Base-by-base conservation (phyloP, 2,888 invertebrate species). In the Caenorhabditis imperialis region DNA sequence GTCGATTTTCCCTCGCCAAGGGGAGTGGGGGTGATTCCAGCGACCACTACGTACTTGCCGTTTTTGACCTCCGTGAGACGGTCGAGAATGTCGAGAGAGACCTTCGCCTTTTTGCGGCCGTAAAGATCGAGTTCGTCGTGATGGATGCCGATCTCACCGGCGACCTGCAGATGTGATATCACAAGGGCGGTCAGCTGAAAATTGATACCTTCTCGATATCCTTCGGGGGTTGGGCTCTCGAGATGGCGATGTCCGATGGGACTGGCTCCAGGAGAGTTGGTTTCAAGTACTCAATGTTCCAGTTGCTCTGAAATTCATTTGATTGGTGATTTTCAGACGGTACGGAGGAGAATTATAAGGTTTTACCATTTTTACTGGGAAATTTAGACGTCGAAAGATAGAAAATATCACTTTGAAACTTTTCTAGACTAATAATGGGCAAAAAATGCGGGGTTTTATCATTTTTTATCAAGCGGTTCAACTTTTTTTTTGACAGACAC, bases 1-100 rank as follows among this genome's bases (percentile, higher is more conserved):
- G 99, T 99, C 85, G 95, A 96, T 90, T 99, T 99, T 30, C 98
- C 98, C 90, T 99, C 98, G 1, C 99, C 99, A n/a, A 99, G 91
- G 0, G 98, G 96, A 0, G 99, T 99, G 0, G 99, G 98, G 0
- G 97, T 99, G 54, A 99, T 97, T 16, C 95, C 98, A 57, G 94
- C 94, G 4, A 98, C 95, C 0, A 98, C 95, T 70, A 99, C 92
- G 89, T 95, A 98, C 90, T 94, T 94, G 65, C 98, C 98, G 86
- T 92, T 91, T 35, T 90, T 90, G 62, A 92, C 92, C 61, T 91
- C 88, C 51, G 90, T 88, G 50, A 96, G 90, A 22, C 98, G 91
- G 12, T 95, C 91, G 27, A 96, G 89, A 38, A 94, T 93, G 1
- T 92, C 92, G 14, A 98, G 90, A 0, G 93, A 91, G 14, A 99